A percentile compares a stretch with the other conserved stretches of the same genome.
phyloP scores from a whole-genome alignment of 2,888 invertebrate genomes.

The Idaea biselata region DNA sequence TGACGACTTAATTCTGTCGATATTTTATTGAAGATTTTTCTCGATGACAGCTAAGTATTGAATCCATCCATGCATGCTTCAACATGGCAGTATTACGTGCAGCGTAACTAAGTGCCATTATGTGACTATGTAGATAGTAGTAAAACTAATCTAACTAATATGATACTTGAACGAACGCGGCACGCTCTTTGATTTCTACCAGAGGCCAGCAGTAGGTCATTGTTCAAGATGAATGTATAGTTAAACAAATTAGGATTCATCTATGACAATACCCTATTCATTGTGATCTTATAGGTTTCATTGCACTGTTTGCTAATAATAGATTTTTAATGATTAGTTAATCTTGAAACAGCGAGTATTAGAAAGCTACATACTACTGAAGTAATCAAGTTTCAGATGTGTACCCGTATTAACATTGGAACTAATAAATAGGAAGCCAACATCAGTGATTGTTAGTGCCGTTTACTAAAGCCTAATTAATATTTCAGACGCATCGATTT shows the following conservation, averaged over 20 bases:
- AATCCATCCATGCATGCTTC: slow-evolving; percentile 7
- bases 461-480: slow-evolving; percentile 21
- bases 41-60: slow-evolving; percentile 1
- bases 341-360: neutral
- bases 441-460: neutral
- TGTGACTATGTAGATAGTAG: slow-evolving; percentile 29
- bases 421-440: neutral
- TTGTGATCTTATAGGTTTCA: neutral
- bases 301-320: neutral
- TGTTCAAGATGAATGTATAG: slow-evolving; percentile 39
- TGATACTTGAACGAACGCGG: slow-evolving; percentile 37
- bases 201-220: slow-evolving; percentile 47
- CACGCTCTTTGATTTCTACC: slow-evolving; percentile 41
- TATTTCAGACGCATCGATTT: slow-evolving; percentile 26
- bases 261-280: neutral
- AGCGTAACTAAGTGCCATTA: slow-evolving; percentile 17
- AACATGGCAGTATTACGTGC: slow-evolving; percentile 7
- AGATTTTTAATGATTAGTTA: neutral
- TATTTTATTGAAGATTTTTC: neutral
- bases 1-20: slow-evolving; percentile 36
- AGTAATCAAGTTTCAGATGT: too few relatives aligned
- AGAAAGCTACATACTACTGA: neutral
- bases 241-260: slow-evolving; percentile 17
- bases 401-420: too few relatives aligned
- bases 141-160: slow-evolving; percentile 46